These are phyloP conservation scores for Parazoanthus darwini DNA, from an alignment of 92 coral and sea anemone species.

Conservation along the genomic window DNA sequence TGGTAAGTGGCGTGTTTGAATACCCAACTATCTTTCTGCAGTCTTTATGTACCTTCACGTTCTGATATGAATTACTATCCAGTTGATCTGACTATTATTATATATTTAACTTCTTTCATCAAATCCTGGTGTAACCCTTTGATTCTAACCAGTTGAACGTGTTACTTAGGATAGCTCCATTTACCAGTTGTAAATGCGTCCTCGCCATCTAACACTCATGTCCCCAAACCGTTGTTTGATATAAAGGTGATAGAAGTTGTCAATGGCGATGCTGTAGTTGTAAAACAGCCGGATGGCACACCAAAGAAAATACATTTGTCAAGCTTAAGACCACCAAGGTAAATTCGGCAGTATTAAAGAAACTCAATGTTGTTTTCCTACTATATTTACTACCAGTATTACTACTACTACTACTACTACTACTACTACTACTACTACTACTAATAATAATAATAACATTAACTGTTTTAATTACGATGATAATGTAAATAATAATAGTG, in stretches of 20 bases:
- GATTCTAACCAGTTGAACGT: background rate
- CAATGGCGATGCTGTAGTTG: slow-evolving; percentile 93
- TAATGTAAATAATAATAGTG: too few relatives aligned
- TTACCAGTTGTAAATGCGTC: background rate
- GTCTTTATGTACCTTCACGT: too few relatives aligned
- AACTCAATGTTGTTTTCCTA: too few relatives aligned
- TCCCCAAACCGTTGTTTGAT: background rate
- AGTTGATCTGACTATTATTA: too few relatives aligned
- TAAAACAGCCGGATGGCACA: slow-evolving; percentile 72
- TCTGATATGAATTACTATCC: too few relatives aligned
- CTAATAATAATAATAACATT: too few relatives aligned
- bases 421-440: too few relatives aligned
- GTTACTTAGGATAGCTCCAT: background rate
- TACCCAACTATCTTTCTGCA: too few relatives aligned
- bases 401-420: too few relatives aligned
- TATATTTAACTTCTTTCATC: too few relatives aligned
- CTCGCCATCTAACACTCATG: background rate
- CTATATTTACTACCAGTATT: background rate
- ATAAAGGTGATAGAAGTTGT: slow-evolving; percentile 85
- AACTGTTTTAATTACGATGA: too few relatives aligned
- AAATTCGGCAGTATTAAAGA: background rate
- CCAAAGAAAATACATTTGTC: slow-evolving; percentile 88
- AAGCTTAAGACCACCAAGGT: slow-evolving; percentile 98
- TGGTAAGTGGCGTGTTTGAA: too few relatives aligned
- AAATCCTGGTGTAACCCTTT: background rate